phyloP scores from a whole-genome alignment of 2,113 vertebrate species.

The Vimba vimba region DNA sequence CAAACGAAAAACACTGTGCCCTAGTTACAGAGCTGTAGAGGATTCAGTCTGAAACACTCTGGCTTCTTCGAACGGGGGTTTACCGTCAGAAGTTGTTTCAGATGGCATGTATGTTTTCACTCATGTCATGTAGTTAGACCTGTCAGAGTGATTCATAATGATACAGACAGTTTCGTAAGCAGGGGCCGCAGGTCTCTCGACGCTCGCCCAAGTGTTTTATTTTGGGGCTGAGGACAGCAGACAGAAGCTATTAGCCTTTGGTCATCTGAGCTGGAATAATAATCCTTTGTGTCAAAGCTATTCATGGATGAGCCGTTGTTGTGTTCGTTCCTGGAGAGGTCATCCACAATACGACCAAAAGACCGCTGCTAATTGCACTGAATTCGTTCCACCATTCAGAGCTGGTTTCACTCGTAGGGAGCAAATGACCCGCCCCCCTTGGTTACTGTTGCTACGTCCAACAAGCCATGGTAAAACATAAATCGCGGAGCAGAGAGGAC shows the following conservation, averaged over 20 bases:
- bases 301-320: conserved; percentile 66
- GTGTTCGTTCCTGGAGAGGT: conserved; percentile 46
- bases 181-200: not conserved
- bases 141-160: not conserved
- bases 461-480: too few species aligned
- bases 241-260: conserved; percentile 65
- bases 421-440: too few species aligned
- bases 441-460: too few species aligned
- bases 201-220: conserved; percentile 55
- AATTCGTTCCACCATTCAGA: conserved; percentile 58
- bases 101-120: not conserved
- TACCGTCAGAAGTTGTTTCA: not conserved
- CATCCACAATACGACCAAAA: conserved; percentile 7
- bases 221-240: conserved; percentile 62
- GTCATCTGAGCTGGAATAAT: conserved; percentile 75
- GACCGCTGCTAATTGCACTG: conserved; percentile 48
- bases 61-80: conserved; percentile 9
- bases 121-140: not conserved
- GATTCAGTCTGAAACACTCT: conserved; percentile 2
- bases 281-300: conserved; percentile 73
- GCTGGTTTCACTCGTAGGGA: not conserved
- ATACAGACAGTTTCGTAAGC: not conserved
- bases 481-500: too few species aligned
- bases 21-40: conserved; percentile 38
- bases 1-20: conserved; percentile 32